Evolutionary conservation across 2,888 invertebrate genomes (phyloP), one percentile per base, ranked within the genome.

Genomic region (Heliothis peltigera): DNA sequence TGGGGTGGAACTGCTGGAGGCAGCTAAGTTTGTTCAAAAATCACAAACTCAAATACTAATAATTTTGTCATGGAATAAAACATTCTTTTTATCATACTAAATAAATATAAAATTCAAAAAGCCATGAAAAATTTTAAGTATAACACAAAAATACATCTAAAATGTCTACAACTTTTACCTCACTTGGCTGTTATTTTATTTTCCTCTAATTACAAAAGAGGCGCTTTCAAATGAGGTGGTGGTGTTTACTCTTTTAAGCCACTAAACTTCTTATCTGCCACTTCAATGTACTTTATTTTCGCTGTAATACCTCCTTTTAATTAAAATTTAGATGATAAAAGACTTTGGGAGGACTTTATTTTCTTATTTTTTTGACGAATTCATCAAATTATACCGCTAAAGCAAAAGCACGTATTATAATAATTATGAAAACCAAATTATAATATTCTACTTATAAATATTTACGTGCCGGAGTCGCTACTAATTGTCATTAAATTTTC

Each of bases 171-270:
- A 39, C 12, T 44, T 70, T 54, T 12, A 46, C 21, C 42, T 54
- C 17, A 21, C 51, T 44, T 39, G 4, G 5, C 32, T 67, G 43
- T 70, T 49, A 69, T 64, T 47, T 61, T 62, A 68, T 62, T 68
- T 64, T 44, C 54, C 35, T 1, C 43, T 48, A 68, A 69, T 74
- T 60, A 47, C 53, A 54, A 68, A 62, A 59, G 55, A 59, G 57
- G 39, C 55, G 64, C 58, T 74, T 56, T 72, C 44, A 65, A 67
- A 68, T 51, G 61, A 69, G 70, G 64, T 69, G 70, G 64, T 69
- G 81, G 59, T 79, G 61, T 80, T 80, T 73, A 70, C 64, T 49
- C 35, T 52, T 44, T 44, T 18, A 68, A 57, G 52, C 53, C 52
- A 66, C 62, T 64, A 49, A 43, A 54, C 52, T 48, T 49, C 62